These are phyloP conservation scores for Megatriorchis doriae DNA, from an alignment of 2,113 vertebrate genomes.

Conservation along the genomic window DNA sequence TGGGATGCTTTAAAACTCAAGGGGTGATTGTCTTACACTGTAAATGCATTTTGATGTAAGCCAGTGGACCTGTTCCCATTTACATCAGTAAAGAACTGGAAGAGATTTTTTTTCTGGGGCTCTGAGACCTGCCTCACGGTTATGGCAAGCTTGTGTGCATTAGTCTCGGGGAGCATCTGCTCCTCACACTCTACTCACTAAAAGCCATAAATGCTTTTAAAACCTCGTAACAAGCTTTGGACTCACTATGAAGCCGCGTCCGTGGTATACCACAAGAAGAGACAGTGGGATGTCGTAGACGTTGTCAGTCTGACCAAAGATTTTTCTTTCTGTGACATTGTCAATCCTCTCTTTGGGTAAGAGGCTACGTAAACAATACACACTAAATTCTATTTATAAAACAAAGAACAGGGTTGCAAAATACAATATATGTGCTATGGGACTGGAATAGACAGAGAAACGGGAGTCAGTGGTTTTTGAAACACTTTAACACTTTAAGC, in stretches of 20 bases:
- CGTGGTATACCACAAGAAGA: slow-evolving; percentile 30
- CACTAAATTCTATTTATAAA: background rate
- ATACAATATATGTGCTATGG: background rate
- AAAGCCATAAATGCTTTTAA: slow-evolving; percentile 4
- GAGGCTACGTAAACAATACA: background rate
- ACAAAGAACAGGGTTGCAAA: background rate
- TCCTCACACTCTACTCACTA: background rate
- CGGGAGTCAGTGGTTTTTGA: background rate
- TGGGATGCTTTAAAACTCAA: background rate
- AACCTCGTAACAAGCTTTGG: background rate
- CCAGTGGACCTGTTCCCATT: background rate
- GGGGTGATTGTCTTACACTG: background rate
- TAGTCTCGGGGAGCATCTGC: slow-evolving; percentile 1
- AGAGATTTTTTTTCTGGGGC: background rate
- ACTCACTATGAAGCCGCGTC: background rate
- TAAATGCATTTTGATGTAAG: background rate
- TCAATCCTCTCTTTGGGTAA: background rate
- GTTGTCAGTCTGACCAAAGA: slow-evolving; percentile 21
- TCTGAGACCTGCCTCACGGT: background rate
- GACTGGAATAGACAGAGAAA: background rate
- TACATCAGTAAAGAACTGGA: background rate
- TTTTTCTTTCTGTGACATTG: background rate
- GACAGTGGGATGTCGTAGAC: slow-evolving; percentile 3
- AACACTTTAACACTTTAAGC: background rate
- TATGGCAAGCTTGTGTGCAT: background rate